Base-by-base conservation (phyloP, 2,113 vertebrate species). In the Clarias macrocephalus region DNA sequence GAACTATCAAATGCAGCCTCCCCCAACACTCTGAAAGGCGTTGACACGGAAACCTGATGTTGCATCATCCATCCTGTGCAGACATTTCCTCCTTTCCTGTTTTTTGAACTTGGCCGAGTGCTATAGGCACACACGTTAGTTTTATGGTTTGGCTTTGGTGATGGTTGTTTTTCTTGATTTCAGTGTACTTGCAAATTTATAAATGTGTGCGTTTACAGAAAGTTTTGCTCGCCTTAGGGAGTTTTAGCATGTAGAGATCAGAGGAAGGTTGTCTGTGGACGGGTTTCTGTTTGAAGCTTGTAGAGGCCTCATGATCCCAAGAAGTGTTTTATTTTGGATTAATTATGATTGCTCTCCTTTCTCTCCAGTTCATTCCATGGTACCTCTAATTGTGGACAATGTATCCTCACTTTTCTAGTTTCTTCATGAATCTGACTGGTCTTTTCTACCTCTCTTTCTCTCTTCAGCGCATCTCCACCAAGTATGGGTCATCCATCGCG, bases 31-130 rank as follows among this genome's bases (percentile, higher is more conserved):
- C 1, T 19, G 16, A 30, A 80, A 19, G n/a, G 19, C 3, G 0
- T 30, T 80, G 19, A 33, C 56, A 10, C 18, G 12, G 25, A 77
- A 28, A 12, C 9, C 16, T 37, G 3, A 6, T 37, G 57, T 80
- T 80, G 16, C 57, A 37, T 70, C 65, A 54, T 3, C 65, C 59
- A 19, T n/a, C 73, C 33, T 30, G 37, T 54, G 11, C 73, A 65
- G 84, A 23, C 16, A 10, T 63, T 85, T 77, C 84, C 83, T 76
- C 23, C 13, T 62, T 62, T 75, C 59, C 60, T 77, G 28, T 65
- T 65, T 80, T 62, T 28, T 60, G 57, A 33, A 37, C 19, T 56
- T 77, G 73, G 3, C 4, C 15, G 12, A 5, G 42, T 30, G n/a
- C 25, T 28, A 5, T 7, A 7, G 16, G 12, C 12, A n/a, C 21